phyloP scores from a whole-genome alignment of 2,888 invertebrate species.

The Melinaea marsaeus region DNA sequence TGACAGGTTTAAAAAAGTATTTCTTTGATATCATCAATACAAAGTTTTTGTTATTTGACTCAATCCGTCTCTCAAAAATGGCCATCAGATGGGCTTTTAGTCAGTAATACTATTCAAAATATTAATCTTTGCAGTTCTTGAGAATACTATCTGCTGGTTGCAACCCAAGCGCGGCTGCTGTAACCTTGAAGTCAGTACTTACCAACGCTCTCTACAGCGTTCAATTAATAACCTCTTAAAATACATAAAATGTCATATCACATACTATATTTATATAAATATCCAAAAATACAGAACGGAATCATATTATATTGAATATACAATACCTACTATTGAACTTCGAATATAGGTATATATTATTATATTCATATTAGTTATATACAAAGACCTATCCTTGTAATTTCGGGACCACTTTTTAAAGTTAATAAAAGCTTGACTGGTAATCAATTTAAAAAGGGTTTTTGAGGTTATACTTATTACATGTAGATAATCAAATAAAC shows the following conservation, averaged over 20 bases:
- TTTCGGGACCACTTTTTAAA: slow-evolving; percentile 39
- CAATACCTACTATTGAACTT: background rate
- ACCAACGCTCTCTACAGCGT: slow-evolving; percentile 27
- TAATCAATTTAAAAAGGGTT: slow-evolving; percentile 12
- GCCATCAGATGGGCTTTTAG: too few relatives aligned
- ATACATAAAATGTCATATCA: slow-evolving; percentile 15
- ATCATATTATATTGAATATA: slow-evolving; percentile 14
- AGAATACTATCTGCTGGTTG: slow-evolving; percentile 37
- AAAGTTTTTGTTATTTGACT: too few relatives aligned
- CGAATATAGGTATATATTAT: slow-evolving; percentile 36
- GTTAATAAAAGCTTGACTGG: slow-evolving; percentile 66
- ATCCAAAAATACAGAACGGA: background rate
- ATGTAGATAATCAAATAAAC: too few relatives aligned
- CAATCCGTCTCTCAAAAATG: too few relatives aligned
- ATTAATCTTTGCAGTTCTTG: slow-evolving; percentile 45
- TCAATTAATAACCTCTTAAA: slow-evolving; percentile 21
- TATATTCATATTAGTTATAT: slow-evolving; percentile 62
- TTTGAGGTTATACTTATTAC: slow-evolving; percentile 7
- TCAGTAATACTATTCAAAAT: background rate
- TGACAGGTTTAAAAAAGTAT: too few relatives aligned
- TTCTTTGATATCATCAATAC: too few relatives aligned
- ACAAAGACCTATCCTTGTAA: slow-evolving; percentile 58
- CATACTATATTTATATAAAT: slow-evolving; percentile 6
- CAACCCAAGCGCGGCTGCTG: slow-evolving; percentile 39
- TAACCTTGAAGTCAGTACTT: slow-evolving; percentile 41